phyloP scores from a whole-genome alignment of 2,113 vertebrate species.

The Sakesphorus luctuosus region DNA sequence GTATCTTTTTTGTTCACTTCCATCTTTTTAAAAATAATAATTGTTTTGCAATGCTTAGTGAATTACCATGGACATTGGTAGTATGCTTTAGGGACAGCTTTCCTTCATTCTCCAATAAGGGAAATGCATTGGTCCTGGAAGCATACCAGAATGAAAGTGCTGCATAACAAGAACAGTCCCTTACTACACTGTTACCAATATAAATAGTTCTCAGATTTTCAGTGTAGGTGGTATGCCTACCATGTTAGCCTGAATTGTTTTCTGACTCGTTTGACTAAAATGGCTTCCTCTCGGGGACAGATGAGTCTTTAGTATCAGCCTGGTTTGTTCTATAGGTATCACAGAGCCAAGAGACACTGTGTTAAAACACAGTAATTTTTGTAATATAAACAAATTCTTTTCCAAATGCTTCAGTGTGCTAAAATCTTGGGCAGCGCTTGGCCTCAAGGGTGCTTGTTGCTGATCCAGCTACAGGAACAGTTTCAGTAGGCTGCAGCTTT shows the following conservation, averaged over 20 bases:
- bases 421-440: background rate
- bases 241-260: conserved; percentile 39
- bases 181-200: conserved; percentile 41
- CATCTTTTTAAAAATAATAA: background rate
- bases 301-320: background rate
- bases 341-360: background rate
- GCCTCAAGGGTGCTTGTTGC: background rate
- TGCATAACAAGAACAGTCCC: conserved; percentile 38
- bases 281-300: conserved; percentile 9
- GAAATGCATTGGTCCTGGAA: conserved; percentile 28
- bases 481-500: background rate
- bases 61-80: background rate
- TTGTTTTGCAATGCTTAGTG: conserved; percentile 7
- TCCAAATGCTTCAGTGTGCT: background rate
- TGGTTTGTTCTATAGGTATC: background rate
- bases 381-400: background rate
- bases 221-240: conserved; percentile 37
- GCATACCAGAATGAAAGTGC: conserved; percentile 32
- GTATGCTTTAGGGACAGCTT: conserved; percentile 42
- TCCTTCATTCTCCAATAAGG: background rate
- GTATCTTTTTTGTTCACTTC: background rate
- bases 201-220: conserved; percentile 45
- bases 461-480: background rate
- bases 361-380: background rate
- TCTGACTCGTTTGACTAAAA: conserved; percentile 13